Evolutionary conservation across 2,113 vertebrate species (phyloP), one percentile per base, ranked within the genome.

Genomic region (Zosterops borbonicus): DNA sequence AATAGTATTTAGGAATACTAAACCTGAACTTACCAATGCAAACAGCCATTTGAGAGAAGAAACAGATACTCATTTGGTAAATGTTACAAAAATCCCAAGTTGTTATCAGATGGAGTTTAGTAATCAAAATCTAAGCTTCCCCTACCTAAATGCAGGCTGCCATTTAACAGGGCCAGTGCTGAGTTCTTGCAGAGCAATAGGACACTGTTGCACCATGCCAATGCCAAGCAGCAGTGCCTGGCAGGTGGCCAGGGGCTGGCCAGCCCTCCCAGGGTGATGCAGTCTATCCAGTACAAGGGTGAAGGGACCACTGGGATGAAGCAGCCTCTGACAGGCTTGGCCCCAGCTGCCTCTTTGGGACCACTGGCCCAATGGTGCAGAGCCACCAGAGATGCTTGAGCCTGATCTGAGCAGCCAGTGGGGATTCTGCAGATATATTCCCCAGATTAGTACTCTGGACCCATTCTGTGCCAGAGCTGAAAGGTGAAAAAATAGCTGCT

Each of bases 351-450:
- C 42, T n/a, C 27, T 83, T 69, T 76, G 53, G 63, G 59, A 87
- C 33, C 6, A 1, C 22, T 77, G 37, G 7, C 27, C 11, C 4
- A 33, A 5, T 8, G 4, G 22, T 3, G 1, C 62, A 78, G 50
- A 60, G 33, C 25, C 41, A 33, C 52, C 1, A 2, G 64, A n/a
- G 47, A 42, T 37, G 31, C 25, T 39, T 50, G 53, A 28, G 62
- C 9, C 21, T 4, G 2, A 15, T n/a, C 16, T 0, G 1, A 47
- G 44, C 3, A 3, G 39, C 14, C 80, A 44, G 8, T 0, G 1
- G 5, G 31, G 17, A 19, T 25, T 35, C 11, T 55, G 42, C 41
- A 84, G 70, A 39, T 23, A 24, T 0, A 33, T 52, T 81, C 3
- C 50, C 74, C 41, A 44, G 21, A 29, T 52, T 9, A 24, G 37